Conservation (phyloP, 2,888 invertebrate genomes). For the Cosmorhoe ocellata region DNA sequence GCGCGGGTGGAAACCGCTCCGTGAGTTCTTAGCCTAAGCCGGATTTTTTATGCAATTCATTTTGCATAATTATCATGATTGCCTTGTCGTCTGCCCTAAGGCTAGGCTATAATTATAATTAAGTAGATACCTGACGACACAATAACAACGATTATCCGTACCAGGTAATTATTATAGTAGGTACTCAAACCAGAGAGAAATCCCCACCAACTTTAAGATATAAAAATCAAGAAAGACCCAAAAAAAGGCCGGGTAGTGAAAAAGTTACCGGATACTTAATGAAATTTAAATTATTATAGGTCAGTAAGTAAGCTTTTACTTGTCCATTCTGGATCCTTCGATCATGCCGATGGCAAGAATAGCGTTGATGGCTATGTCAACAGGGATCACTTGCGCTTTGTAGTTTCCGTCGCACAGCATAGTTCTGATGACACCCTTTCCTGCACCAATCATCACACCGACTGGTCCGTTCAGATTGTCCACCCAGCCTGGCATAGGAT, state of each 20-base stretch:
- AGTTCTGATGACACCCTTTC: conserved; percentile 93
- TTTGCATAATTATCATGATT: not conserved
- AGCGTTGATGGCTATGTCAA: conserved; percentile 90
- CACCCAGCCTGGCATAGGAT: conserved; percentile 93
- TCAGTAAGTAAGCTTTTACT: conserved; percentile 4
- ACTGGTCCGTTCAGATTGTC: conserved; percentile 95
- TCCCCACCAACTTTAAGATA: no score
- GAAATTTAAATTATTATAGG: no score
- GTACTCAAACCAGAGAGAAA: no score
- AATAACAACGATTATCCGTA: no score
- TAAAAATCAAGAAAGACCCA: no score
- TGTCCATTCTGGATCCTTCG: conserved; percentile 60
- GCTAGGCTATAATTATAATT: no score
- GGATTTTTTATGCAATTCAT: not conserved
- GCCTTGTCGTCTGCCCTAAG: not conserved
- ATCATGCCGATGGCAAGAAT: conserved; percentile 88
- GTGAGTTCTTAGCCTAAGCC: no score
- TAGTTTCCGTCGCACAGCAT: conserved; percentile 88
- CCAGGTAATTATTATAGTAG: no score
- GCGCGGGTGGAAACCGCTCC: no score
- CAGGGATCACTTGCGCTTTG: conserved; percentile 88
- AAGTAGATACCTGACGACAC: no score
- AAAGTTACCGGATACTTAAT: no score
- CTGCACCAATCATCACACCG: conserved; percentile 90
- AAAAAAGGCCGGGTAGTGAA: no score